A percentile compares a stretch with the other conserved stretches of the same genome.
phyloP scores from a whole-genome alignment of 2,888 invertebrate genomes.

The Cacoxenus indagator region DNA sequence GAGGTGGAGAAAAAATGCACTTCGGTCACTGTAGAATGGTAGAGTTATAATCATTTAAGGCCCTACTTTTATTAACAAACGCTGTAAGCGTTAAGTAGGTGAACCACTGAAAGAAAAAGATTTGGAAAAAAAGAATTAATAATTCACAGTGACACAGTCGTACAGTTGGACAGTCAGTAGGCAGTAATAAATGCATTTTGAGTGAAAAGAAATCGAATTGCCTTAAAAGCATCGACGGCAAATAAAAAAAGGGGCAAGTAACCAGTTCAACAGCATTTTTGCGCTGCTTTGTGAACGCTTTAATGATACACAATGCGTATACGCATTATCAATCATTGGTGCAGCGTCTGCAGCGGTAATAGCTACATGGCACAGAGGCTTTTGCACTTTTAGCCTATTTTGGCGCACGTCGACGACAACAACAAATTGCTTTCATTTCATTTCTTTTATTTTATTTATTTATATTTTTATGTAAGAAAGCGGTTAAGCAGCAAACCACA shows the following conservation, averaged over 20 bases:
- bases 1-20: conserved; percentile 34
- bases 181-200: background rate
- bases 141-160: background rate
- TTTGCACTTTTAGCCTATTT: conserved; percentile 21
- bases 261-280: background rate
- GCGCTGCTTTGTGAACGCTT: background rate
- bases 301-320: conserved; percentile 45
- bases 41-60: too few relatives aligned
- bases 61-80: too few relatives aligned
- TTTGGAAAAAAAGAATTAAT: conserved; percentile 29
- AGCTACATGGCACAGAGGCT: too few relatives aligned
- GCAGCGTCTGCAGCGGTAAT: background rate
- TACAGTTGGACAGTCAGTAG: background rate
- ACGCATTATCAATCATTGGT: background rate
- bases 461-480: background rate
- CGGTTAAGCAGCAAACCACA: background rate
- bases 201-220: background rate
- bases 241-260: conserved; percentile 34
- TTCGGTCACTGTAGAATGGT: too few relatives aligned
- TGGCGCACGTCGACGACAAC: background rate
- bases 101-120: too few relatives aligned
- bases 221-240: background rate
- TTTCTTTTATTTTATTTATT: background rate
- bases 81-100: too few relatives aligned
- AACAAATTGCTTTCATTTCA: background rate